Conservation (phyloP, 2,888 invertebrate genomes). For the Sphaerophoria taeniata region DNA sequence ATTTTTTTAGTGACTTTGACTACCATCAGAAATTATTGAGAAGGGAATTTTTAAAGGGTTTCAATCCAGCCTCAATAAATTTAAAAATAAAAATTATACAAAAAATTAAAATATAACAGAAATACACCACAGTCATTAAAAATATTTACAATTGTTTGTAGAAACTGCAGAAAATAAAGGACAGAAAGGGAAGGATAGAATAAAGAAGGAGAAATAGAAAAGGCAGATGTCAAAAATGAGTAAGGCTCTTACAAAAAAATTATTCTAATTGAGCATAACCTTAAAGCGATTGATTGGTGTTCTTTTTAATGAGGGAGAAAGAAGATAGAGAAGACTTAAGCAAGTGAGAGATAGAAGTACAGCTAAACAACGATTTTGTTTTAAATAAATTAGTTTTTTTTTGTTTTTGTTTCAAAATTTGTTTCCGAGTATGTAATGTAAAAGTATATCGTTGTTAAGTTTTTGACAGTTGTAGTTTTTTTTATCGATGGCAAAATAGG, state of each 20-base stretch:
- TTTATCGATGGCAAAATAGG: conserved; percentile 48
- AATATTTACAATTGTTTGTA: conserved; percentile 71
- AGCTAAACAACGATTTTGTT: conserved; percentile 67
- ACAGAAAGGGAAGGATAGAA: neutral
- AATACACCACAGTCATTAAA: conserved; percentile 71
- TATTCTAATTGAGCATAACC: conserved; percentile 14
- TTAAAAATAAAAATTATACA: conserved; percentile 53
- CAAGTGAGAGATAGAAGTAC: conserved; percentile 13
- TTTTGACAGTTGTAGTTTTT: conserved; percentile 28
- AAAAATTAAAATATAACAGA: conserved; percentile 46
- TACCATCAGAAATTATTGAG: conserved; percentile 74
- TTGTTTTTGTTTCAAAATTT: conserved; percentile 27
- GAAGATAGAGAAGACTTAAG: neutral
- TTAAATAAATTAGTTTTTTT: conserved; percentile 65
- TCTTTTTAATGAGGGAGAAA: conserved; percentile 12
- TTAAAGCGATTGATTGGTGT: conserved; percentile 2
- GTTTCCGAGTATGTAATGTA: conserved; percentile 32
- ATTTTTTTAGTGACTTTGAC: conserved; percentile 75
- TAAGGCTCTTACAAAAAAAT: conserved; percentile 4
- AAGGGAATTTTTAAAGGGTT: conserved; percentile 36
- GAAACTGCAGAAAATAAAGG: conserved; percentile 42
- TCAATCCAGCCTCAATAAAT: conserved; percentile 68
- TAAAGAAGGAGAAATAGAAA: neutral
- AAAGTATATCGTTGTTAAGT: conserved; percentile 25
- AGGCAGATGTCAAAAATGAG: conserved; percentile 17